phyloP scores from a whole-genome alignment of 2,113 vertebrate species.

The Semicossyphus pulcher region DNA sequence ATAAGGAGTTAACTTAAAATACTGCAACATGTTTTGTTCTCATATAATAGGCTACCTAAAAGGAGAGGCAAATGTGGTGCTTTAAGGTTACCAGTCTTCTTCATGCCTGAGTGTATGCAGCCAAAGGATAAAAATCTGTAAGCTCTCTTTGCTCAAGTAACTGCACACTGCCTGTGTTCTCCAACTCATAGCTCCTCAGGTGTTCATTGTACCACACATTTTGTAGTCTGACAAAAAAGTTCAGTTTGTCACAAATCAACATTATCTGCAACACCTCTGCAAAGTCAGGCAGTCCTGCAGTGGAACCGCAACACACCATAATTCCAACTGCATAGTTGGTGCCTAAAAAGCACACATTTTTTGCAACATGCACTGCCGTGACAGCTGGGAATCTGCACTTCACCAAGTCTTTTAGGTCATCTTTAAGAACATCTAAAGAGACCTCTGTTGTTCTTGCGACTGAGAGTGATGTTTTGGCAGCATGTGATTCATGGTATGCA shows the following conservation, averaged over 20 bases:
- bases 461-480: background rate
- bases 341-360: slow-evolving; percentile 4
- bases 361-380: background rate
- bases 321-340: slow-evolving; percentile 27
- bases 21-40: background rate
- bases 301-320: slow-evolving; percentile 20
- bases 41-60: background rate
- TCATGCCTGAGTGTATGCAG: slow-evolving; percentile 4
- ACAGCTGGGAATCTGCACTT: slow-evolving; percentile 12
- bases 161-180: background rate
- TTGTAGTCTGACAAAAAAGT: background rate
- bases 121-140: slow-evolving; percentile 12
- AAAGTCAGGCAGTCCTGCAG: slow-evolving; percentile 19
- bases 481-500: slow-evolving; percentile 1
- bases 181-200: slow-evolving; percentile 4
- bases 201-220: slow-evolving; percentile 2
- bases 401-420: slow-evolving; percentile 9
- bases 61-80: slow-evolving; percentile 15
- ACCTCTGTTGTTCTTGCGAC: slow-evolving; percentile 17
- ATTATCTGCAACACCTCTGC: slow-evolving; percentile 9
- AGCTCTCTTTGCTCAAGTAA: slow-evolving; percentile 10
- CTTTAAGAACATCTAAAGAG: slow-evolving; percentile 12
- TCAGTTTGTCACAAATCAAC: slow-evolving; percentile 5
- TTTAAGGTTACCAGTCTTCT: background rate
- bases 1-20: background rate